phyloP scores from a whole-genome alignment of 2,888 invertebrate species.

The Acronicta leporina region DNA sequence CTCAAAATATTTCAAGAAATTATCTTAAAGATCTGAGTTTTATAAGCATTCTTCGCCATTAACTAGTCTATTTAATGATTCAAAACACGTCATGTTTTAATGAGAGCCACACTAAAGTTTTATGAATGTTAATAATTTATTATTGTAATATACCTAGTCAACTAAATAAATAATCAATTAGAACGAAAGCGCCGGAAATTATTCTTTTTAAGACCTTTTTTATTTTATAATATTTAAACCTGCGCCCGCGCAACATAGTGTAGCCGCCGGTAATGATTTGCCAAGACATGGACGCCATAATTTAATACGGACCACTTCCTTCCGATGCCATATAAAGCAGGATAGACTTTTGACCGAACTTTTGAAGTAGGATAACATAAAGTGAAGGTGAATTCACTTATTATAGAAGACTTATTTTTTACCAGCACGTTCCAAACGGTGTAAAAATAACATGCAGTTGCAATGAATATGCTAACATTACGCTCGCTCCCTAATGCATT shows the following conservation, averaged over 20 bases:
- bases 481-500: constrained; percentile 62
- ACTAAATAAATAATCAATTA: constrained; percentile 76
- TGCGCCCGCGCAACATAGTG: constrained; percentile 56
- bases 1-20: constrained; percentile 4
- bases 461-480: constrained; percentile 27
- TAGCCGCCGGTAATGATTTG: constrained; percentile 78
- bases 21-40: constrained; percentile 5
- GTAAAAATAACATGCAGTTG: constrained; percentile 21
- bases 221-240: constrained; percentile 62
- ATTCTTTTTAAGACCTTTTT: constrained; percentile 64
- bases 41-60: constrained; percentile 24
- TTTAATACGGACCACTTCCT: constrained; percentile 85
- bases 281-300: constrained; percentile 76
- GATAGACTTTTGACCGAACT: constrained; percentile 48
- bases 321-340: constrained; percentile 84
- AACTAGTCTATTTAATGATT: constrained; percentile 61
- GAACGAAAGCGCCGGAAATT: constrained; percentile 77
- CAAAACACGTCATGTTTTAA: constrained; percentile 68
- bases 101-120: constrained; percentile 70
- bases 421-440: not conserved
- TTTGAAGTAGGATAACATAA: constrained; percentile 21
- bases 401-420: too few species aligned
- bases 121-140: constrained; percentile 71
- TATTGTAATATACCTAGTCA: constrained; percentile 60
- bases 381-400: too few species aligned